A percentile compares a stretch with the other conserved stretches of the same genome.
Conservation (phyloP, 2,797 vertebrate species). For the Pipistrellus kuhlii region DNA sequence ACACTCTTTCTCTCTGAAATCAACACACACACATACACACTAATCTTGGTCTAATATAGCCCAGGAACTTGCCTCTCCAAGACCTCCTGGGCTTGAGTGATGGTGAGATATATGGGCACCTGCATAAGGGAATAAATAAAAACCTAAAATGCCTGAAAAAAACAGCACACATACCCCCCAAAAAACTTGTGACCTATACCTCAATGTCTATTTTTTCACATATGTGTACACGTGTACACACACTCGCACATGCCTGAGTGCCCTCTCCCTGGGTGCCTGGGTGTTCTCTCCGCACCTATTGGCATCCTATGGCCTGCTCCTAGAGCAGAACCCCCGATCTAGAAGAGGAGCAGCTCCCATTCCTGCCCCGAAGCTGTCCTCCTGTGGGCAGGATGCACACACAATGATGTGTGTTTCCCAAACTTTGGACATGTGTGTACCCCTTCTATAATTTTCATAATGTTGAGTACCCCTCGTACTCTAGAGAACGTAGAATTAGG, state of each 20-base stretch:
- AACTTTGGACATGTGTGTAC: too few relatives aligned
- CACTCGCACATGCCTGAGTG: fast-evolving
- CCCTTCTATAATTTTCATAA: too few relatives aligned
- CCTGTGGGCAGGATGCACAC: background rate
- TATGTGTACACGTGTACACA: fast-evolving
- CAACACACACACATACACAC: too few relatives aligned
- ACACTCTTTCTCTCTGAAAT: too few relatives aligned
- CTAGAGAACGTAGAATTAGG: too few relatives aligned
- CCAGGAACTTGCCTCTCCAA: background rate
- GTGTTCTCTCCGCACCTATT: background rate
- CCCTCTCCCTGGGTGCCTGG: background rate
- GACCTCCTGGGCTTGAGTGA: background rate
- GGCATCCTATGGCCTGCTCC: background rate
- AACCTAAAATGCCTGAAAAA: background rate
- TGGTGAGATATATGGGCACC: background rate
- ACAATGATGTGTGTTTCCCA: background rate
- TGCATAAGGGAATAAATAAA: background rate
- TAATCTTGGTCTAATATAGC: background rate
- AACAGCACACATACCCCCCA: background rate
- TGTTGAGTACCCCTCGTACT: too few relatives aligned
- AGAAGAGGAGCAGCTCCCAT: background rate
- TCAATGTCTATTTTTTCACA: background rate
- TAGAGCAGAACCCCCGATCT: background rate
- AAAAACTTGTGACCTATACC: background rate
- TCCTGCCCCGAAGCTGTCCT: background rate